Percentiles rank a stretch among this genome's conserved stretches.
Evolutionary conservation across 2,888 invertebrate genomes (phyloP).

Genomic region (Myopa testacea): DNA sequence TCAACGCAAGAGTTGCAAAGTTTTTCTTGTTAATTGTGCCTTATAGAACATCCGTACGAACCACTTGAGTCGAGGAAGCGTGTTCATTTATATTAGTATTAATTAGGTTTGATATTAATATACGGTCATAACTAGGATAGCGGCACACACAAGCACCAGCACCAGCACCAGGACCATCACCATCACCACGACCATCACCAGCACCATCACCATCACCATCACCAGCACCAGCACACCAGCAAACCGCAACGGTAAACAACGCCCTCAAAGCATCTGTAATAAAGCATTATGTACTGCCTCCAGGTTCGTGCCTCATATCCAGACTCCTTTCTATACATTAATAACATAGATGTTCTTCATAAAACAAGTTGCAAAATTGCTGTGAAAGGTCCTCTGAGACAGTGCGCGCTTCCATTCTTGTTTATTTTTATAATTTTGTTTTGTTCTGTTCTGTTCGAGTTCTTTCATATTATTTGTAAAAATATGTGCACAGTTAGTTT

Average conservation of each 20-base stretch:
- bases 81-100: conserved; percentile 55
- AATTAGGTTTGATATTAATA: conserved; percentile 54
- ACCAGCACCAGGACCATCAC: conserved; percentile 21
- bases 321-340: conserved; percentile 27
- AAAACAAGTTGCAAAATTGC: conserved; percentile 42
- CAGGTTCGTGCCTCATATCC: neutral
- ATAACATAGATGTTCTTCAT: conserved; percentile 41
- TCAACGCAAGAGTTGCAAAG: no score
- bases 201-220: conserved; percentile 11
- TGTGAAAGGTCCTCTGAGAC: conserved; percentile 44
- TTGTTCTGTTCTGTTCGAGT: neutral
- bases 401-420: conserved; percentile 27
- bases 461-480: neutral
- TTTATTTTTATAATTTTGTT: conserved; percentile 20
- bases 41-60: conserved; percentile 13
- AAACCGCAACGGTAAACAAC: conserved; percentile 11
- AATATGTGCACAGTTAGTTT: conserved; percentile 12
- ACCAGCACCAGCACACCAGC: conserved; percentile 18
- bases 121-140: conserved; percentile 41
- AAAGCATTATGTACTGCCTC: conserved; percentile 13
- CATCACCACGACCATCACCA: conserved; percentile 15
- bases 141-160: conserved; percentile 13
- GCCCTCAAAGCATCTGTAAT: conserved; percentile 27
- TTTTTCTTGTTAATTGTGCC: neutral
- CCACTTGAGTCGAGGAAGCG: conserved; percentile 43